A percentile compares a stretch with the other conserved stretches of the same genome.
Conservation (phyloP, 2,888 invertebrate genomes). For the Perdita meconis region DNA sequence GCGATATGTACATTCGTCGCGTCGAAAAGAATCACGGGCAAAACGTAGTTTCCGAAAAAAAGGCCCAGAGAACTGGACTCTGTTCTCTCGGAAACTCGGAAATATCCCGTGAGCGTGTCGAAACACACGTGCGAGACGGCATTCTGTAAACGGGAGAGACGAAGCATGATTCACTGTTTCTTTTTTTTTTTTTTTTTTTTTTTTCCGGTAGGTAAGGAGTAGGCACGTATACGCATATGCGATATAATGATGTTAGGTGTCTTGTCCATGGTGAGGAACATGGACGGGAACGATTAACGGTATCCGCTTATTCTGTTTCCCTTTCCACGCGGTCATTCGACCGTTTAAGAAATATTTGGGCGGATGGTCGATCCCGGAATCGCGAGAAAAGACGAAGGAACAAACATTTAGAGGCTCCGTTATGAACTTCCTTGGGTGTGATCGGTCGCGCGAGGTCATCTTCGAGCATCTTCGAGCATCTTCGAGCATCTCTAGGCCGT, state of each 20-base stretch:
- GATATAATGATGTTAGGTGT: no score
- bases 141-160: no score
- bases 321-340: constrained; percentile 38
- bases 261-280: constrained; percentile 20
- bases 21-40: background rate
- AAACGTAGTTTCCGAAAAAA: background rate
- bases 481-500: constrained; percentile 7
- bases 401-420: background rate
- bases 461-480: no score
- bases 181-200: no score
- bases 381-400: background rate
- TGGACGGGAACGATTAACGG: constrained; percentile 50
- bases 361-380: constrained; percentile 13
- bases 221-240: no score
- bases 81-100: no score
- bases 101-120: background rate
- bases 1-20: constrained; percentile 2
- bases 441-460: constrained; percentile 17
- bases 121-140: no score
- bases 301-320: constrained; percentile 46
- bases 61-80: no score
- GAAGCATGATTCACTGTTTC: background rate
- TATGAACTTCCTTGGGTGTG: background rate
- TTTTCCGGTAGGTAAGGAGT: no score
- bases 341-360: constrained; percentile 53